Evolutionary conservation across 2,888 invertebrate species (phyloP), one percentile per base, ranked within the genome.

Genomic region (Stictocephala bisonia): DNA sequence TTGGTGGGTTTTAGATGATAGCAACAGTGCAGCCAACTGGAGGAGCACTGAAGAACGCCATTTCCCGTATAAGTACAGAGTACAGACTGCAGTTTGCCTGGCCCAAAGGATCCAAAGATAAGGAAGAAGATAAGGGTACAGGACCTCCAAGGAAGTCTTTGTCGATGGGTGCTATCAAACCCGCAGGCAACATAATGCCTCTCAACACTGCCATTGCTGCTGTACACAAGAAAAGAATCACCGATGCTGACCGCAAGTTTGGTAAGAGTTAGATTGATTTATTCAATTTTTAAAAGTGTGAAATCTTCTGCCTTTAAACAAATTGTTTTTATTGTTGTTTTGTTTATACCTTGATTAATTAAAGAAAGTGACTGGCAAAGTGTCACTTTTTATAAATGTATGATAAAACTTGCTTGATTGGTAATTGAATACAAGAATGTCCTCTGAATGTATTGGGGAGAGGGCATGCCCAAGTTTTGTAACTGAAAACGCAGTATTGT

Each of bases 81-180:
- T 95, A 95, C 87, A 90, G 92, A 81, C 90, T 94, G 84, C 94
- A 95, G 87, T 95, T 93, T 86, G 94, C 94, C 80, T 95, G 95
- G 95, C 95, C 95, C 78, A 85, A 86, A 83, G 84, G 85, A 85
- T 84, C 84, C 84, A 80, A 85, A 77, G 84, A 86, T 79, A 85
- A 40, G 9, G 84, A 84, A 71, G 86, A 86, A 73, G 85, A 83
- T 66, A 82, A 84, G 66, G 85, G 85, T 77, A 83, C 85, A 77
- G 83, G 81, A 6, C 86, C 87, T 7, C 94, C 95, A 24, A 86
- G 92, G 84, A 95, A 95, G 86, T 94, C 94, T 80, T 89, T 94
- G 85, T 93, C 93, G 81, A 93, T 93, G 93, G 94, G 94, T 53
- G 93, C 93, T 67, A 88, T 95, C 76, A 93, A 93, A 83, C 88